phyloP scores from a whole-genome alignment of 2,888 invertebrate genomes.

The Rhodophaea formosa region DNA sequence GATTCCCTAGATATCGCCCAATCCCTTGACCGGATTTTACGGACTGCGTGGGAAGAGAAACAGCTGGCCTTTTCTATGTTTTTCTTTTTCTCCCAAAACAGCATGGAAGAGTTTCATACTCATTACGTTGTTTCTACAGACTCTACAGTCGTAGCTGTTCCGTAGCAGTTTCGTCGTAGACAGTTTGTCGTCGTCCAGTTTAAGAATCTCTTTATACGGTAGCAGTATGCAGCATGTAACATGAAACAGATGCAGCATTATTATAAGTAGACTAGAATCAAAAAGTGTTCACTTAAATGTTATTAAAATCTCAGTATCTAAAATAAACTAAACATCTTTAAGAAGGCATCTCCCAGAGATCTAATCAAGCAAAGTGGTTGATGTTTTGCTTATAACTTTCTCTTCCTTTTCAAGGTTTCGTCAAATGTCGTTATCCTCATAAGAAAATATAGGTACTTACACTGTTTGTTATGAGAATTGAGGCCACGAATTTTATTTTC shows the following conservation, averaged over 20 bases:
- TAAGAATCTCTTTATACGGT: too few species aligned
- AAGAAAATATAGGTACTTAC: constrained; percentile 5
- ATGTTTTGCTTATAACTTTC: constrained; percentile 5
- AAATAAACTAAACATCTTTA: neutral
- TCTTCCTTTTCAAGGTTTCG: neutral
- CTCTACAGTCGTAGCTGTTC: neutral
- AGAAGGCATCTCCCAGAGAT: neutral
- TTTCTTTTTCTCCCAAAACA: too few species aligned
- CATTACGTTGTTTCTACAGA: neutral
- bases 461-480: constrained; percentile 1
- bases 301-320: neutral
- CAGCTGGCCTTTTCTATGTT: too few species aligned
- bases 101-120: too few species aligned
- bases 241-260: too few species aligned
- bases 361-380: constrained; percentile 15
- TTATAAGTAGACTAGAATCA: too few species aligned
- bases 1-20: too few species aligned
- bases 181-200: too few species aligned
- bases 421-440: constrained; percentile 2
- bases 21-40: too few species aligned
- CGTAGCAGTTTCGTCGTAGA: neutral
- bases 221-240: too few species aligned
- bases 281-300: too few species aligned
- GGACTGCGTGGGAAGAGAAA: too few species aligned
- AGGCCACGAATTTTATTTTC: neutral